Evolutionary conservation across 2,797 vertebrate species (phyloP).

Genomic region (Chelonia mydas): DNA sequence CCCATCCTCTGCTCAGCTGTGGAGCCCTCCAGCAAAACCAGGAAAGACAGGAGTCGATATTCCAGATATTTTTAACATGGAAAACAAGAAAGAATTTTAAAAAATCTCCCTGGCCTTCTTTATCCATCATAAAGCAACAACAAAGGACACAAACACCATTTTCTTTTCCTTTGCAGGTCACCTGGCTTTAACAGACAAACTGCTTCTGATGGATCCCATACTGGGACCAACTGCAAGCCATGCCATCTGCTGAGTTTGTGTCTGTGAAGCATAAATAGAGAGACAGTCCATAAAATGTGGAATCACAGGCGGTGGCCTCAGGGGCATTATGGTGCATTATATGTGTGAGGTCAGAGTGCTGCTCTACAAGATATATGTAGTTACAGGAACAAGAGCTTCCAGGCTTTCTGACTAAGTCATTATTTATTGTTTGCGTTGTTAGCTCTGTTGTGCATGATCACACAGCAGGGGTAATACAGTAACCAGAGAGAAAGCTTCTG

Average conservation of each 20-base stretch:
- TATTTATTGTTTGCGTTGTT: conserved; percentile 63
- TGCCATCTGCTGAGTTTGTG: conserved; percentile 65
- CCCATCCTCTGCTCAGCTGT: background rate
- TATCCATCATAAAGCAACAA: conserved; percentile 56
- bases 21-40: conserved; percentile 14
- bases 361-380: conserved; percentile 62
- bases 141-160: conserved; percentile 62
- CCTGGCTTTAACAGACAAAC: conserved; percentile 62
- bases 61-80: conserved; percentile 2
- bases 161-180: conserved; percentile 60
- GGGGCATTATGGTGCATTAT: conserved; percentile 63
- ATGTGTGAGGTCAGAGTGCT: conserved; percentile 67
- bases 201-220: conserved; percentile 74
- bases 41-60: background rate
- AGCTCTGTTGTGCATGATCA: background rate
- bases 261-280: conserved; percentile 43
- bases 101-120: background rate
- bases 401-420: conserved; percentile 55
- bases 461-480: background rate
- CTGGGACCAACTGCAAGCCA: conserved; percentile 65
- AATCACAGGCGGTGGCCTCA: conserved; percentile 66
- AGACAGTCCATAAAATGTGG: conserved; percentile 70
- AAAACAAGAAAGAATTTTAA: background rate
- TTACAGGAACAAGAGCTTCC: conserved; percentile 60
- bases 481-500: background rate